Evolutionary conservation across 2,888 invertebrate species (phyloP), one percentile per base, ranked within the genome.

Genomic region (Andrena dorsata): DNA sequence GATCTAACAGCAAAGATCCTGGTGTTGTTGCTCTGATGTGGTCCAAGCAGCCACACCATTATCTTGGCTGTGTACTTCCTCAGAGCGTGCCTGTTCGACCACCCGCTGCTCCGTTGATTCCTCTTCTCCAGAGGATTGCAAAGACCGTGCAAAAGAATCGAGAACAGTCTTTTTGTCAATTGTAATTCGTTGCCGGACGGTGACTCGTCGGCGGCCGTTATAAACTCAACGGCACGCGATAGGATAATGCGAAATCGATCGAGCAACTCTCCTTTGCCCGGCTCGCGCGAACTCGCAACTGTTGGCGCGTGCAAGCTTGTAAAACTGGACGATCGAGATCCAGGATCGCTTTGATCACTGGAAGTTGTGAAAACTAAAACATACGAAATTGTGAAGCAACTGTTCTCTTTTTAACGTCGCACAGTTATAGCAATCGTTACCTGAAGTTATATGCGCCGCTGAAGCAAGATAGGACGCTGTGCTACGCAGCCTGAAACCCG

Each of bases 201-300:
- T 4, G 91, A 83, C 66, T 91, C 90, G 73, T 91, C 91, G 2
- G 90, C 90, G 20, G 91, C 90, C 71, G 93, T 93, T 83, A 96
- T 92, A 91, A 95, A 95, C 83, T 94, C 92, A 0, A 95, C 95
- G 1, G 95, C 95, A 80, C 95, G 95, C 63, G 93, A 88, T 58
- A 95, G 93, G 6, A 95, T 90, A 26, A 93, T 92, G 61, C 94
- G 94, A 86, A 95, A 95, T 10, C 96, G 94, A 86, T 96, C 95
- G 63, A 94, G 94, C 61, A 95, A 91, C 92, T 95, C 95, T 6
- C 92, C 90, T 73, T 92, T 92, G 5, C 93, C 91, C 0, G 92
- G 92, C 75, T 94, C 93, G 2, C 92, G 90, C 2, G 85, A 68
- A 4, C 85, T 70, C 0, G 88, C 53, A 35, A 82, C 85, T 1